phyloP scores from a whole-genome alignment of 2,113 vertebrate genomes.

The Mus spicilegus region DNA sequence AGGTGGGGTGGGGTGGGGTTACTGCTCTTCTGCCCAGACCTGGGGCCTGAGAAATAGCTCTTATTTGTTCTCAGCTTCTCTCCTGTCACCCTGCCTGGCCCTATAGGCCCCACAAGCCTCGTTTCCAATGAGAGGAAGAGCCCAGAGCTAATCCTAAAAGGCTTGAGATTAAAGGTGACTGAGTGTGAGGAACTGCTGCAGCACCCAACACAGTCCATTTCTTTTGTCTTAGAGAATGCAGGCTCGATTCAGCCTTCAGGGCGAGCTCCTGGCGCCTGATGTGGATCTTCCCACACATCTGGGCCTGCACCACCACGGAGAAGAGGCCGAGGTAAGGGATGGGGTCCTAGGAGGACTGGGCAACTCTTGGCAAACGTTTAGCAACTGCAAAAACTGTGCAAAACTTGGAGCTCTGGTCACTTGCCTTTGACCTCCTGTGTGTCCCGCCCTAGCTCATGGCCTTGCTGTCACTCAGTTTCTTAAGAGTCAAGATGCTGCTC shows the following conservation, averaged over 20 bases:
- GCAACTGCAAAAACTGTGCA: too few relatives aligned
- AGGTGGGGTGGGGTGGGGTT: not conserved
- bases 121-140: not conserved
- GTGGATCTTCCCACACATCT: constrained; percentile 95
- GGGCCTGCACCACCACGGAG: constrained; percentile 98
- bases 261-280: constrained; percentile 91
- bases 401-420: not conserved
- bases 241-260: constrained; percentile 95
- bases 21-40: not conserved
- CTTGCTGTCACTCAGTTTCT: constrained; percentile 5
- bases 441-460: not conserved
- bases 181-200: not conserved
- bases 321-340: constrained; percentile 94
- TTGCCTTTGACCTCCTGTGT: not conserved
- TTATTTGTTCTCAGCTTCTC: not conserved
- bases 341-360: not conserved
- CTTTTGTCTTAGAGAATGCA: constrained; percentile 92
- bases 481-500: not conserved
- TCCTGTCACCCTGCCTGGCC: not conserved
- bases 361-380: not conserved
- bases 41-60: constrained; percentile 10
- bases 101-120: not conserved
- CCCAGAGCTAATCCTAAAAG: not conserved
- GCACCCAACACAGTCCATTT: not conserved
- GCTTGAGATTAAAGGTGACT: not conserved